phyloP scores from a whole-genome alignment of 64 coral and sea anemone species.

The Actinia equina region DNA sequence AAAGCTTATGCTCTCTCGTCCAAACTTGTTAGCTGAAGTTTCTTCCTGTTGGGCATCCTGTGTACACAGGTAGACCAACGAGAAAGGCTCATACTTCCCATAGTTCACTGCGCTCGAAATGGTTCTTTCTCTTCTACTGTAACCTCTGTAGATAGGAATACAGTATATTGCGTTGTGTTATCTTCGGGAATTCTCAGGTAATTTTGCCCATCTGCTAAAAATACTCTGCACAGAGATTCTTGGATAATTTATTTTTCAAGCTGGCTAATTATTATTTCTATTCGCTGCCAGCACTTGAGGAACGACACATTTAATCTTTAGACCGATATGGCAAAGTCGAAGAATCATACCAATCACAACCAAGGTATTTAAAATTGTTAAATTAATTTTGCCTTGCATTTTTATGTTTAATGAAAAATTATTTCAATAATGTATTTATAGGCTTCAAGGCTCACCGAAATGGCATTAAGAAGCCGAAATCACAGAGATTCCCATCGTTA shows the following conservation, averaged over 20 bases:
- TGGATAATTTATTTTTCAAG: not conserved
- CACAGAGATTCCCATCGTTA: constrained; percentile 78
- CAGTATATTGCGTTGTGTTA: not conserved
- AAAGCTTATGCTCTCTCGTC: no score
- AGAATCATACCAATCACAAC: constrained; percentile 98
- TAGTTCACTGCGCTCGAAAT: constrained; percentile 3
- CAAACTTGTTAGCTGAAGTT: not conserved
- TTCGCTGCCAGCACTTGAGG: not conserved
- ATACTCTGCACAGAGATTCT: not conserved
- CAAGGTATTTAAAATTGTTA: constrained; percentile 52
- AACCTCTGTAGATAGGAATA: not conserved
- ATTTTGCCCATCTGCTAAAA: not conserved
- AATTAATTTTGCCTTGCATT: not conserved
- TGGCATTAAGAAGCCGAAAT: constrained; percentile 96
- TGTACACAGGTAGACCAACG: not conserved
- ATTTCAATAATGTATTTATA: constrained; percentile 12
- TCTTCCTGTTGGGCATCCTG: not conserved
- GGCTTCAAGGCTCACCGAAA: constrained; percentile 92
- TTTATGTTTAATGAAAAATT: not conserved
- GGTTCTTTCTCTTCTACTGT: constrained; percentile 26
- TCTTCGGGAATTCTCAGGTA: constrained; percentile 37
- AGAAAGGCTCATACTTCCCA: not conserved
- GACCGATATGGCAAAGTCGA: constrained; percentile 93
- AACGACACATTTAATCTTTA: not conserved
- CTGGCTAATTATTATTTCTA: constrained; percentile 9